Evolutionary conservation across 2,797 vertebrate species (phyloP), one percentile per base, ranked within the genome.

Genomic region (Varecia variegata): DNA sequence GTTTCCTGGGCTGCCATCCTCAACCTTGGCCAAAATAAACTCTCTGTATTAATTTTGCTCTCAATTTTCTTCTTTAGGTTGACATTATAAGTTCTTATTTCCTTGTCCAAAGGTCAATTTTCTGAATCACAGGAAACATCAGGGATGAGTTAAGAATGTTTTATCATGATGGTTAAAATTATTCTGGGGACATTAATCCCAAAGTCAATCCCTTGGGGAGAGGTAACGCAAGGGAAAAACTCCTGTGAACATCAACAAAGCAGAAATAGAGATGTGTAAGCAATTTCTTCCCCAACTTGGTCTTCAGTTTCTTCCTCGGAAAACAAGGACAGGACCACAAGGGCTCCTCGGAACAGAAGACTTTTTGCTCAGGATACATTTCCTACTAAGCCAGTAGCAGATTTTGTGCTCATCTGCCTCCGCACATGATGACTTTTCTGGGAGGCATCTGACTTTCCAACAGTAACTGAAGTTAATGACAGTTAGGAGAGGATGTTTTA

Each of bases 371-470:
- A 67, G 4, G 21, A 43, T 43, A 74, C 91, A 67, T 90, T 86
- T 81, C 91, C 65, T 74, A 74, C 11, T 58, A 58, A 87, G n/a
- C 67, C 23, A 20, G 67, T 10, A 23, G 58, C 58, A 86, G 67
- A 74, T 74, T 86, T 95, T 96, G 68, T 87, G 88, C 68, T 93
- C 50, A 7, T 76, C 88, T 92, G 67, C 85, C 68, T 62, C 85
- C 71, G 54, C 94, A 62, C 23, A 76, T 5, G 11, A 27, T 7
- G 56, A 56, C 43, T 93, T 81, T 95, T 74, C 45, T 62, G 68
- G 47, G 45, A 90, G 60, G 58, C 67, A 90, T 79, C 52, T 90
- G 81, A 87, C 54, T 80, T 96, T 85, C 60, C 58, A 77, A 6
- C 6, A 76, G 77, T 87, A 62, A 86, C 23, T 30, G n/a, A 87